phyloP scores from a whole-genome alignment of 2,113 vertebrate genomes.

The Aleadryas rufinucha region DNA sequence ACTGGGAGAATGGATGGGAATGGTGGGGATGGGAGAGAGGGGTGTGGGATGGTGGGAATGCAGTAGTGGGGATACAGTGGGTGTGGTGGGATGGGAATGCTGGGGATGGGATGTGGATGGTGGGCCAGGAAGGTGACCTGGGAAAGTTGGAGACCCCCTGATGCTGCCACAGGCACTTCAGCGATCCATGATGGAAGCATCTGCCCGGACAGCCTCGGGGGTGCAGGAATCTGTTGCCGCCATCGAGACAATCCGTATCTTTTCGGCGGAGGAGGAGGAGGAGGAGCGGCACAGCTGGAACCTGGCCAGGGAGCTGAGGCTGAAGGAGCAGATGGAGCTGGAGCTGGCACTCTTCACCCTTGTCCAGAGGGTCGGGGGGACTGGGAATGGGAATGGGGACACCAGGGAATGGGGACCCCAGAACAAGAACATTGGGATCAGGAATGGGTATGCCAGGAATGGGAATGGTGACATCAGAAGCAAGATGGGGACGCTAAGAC shows the following conservation, averaged over 20 bases:
- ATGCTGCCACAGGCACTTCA: neutral
- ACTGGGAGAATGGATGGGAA: neutral
- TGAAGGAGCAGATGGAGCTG: neutral
- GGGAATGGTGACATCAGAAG: no score
- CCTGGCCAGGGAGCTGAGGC: neutral
- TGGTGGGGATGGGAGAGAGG: neutral
- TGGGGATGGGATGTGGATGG: neutral
- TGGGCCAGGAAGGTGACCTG: neutral
- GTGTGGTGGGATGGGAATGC: neutral
- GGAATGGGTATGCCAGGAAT: neutral
- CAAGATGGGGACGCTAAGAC: no score
- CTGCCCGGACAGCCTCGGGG: fast-evolving
- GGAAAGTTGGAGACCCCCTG: fast-evolving
- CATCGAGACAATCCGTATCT: neutral
- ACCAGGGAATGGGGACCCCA: neutral
- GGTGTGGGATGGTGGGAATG: neutral
- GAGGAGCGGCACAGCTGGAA: neutral
- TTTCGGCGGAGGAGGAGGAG: neutral
- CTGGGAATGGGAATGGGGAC: neutral
- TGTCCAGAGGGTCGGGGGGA: neutral
- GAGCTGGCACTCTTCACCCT: neutral
- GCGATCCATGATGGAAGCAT: neutral
- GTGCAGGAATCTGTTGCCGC: neutral
- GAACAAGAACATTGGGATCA: no score
- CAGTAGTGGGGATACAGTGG: no score